Conservation (phyloP, 1,140 invertebrate genomes). For the Orchesella cincta region DNA sequence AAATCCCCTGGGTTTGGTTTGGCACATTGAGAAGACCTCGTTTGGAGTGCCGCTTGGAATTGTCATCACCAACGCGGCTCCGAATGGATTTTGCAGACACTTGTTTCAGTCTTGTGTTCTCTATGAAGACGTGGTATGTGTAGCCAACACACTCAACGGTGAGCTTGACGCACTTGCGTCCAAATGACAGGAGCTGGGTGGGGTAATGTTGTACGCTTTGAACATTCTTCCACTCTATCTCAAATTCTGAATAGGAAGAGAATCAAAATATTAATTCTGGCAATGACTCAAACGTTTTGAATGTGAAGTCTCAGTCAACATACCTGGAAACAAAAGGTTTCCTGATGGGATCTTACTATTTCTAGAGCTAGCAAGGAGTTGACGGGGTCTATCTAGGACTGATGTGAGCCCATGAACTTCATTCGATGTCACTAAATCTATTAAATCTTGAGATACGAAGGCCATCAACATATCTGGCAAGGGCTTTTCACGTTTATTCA, state of each 20-base stretch:
- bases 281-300: too few species aligned
- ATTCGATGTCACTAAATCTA: not conserved
- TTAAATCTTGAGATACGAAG: not conserved
- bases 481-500: not conserved
- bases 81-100: slow-evolving; percentile 72
- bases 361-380: not conserved
- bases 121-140: slow-evolving; percentile 62
- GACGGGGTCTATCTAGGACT: not conserved
- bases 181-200: not conserved
- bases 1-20: too few species aligned
- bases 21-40: too few species aligned
- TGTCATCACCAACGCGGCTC: slow-evolving; percentile 57
- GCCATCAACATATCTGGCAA: not conserved
- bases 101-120: slow-evolving; percentile 68
- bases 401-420: not conserved
- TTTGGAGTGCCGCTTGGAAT: too few species aligned
- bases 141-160: slow-evolving; percentile 62
- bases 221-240: not conserved
- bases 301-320: too few species aligned
- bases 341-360: not conserved
- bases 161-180: slow-evolving; percentile 53
- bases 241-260: not conserved
- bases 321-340: not conserved
- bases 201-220: not conserved
- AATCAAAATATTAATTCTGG: too few species aligned